Conservation (phyloP, 2,888 invertebrate species). For the Leptarthrus brevirostris region DNA sequence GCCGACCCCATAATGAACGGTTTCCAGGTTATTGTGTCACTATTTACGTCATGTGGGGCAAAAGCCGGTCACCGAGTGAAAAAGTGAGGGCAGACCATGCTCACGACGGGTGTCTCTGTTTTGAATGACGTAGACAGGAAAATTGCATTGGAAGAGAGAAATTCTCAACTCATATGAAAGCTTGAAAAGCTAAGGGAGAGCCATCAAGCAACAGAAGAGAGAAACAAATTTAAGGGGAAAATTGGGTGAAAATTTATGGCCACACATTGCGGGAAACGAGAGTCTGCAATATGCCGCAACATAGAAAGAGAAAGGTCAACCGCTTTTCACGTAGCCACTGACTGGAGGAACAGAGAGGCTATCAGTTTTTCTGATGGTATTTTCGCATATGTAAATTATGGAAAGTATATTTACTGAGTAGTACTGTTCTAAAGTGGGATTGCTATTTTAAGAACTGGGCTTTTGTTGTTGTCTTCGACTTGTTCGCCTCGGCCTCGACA, state of each 20-base stretch:
- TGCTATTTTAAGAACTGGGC: conserved; percentile 20
- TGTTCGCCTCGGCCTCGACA: conserved; percentile 15
- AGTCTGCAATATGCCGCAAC: conserved; percentile 57
- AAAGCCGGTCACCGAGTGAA: conserved; percentile 55
- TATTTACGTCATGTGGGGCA: conserved; percentile 55
- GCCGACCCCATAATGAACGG: conserved; percentile 39
- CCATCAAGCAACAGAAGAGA: conserved; percentile 7
- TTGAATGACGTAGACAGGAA: conserved; percentile 19
- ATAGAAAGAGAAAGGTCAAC: conserved; percentile 56
- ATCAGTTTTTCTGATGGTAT: conserved; percentile 9
- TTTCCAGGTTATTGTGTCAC: conserved; percentile 57
- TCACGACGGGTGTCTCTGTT: conserved; percentile 23
- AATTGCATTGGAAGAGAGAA: neutral
- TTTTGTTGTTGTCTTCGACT: conserved; percentile 16
- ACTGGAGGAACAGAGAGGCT: conserved; percentile 9
- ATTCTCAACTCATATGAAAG: neutral
- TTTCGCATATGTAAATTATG: conserved; percentile 39
- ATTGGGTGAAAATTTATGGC: conserved; percentile 56
- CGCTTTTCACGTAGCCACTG: conserved; percentile 4
- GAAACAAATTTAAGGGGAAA: conserved; percentile 50
- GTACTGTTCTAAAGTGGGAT: conserved; percentile 20
- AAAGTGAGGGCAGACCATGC: conserved; percentile 41
- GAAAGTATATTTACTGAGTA: conserved; percentile 33
- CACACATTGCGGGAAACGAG: conserved; percentile 57
- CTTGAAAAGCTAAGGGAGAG: conserved; percentile 34